These are phyloP conservation scores for Yponomeuta sedellus DNA, from an alignment of 2,888 invertebrate species.

Conservation along the genomic window DNA sequence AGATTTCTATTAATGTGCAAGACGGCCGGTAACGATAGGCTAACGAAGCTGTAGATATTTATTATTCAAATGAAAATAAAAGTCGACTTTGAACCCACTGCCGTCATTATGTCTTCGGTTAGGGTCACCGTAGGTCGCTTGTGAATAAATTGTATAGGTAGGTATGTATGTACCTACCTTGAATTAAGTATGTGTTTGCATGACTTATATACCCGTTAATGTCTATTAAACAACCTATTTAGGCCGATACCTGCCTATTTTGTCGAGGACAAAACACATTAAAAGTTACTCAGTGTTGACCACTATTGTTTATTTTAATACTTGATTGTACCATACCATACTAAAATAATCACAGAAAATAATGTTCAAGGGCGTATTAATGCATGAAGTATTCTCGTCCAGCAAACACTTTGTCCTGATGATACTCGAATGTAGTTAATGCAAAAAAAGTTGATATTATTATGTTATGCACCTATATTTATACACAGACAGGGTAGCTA, in stretches of 20 bases:
- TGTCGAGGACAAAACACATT: background rate
- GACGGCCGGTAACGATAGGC: no score
- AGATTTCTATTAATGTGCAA: background rate
- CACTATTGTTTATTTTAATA: no score
- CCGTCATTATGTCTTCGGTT: conserved; percentile 2
- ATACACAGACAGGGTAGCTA: no score
- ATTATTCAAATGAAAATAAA: conserved; percentile 2
- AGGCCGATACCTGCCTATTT: background rate
- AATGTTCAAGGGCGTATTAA: no score
- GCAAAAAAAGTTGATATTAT: no score
- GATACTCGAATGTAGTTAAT: no score
- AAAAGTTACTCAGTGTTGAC: background rate
- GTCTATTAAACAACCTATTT: background rate
- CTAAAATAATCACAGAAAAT: no score
- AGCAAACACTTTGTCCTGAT: no score
- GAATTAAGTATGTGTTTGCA: conserved; percentile 8
- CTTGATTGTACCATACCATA: no score
- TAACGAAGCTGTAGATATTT: background rate
- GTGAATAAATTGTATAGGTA: conserved; percentile 7
- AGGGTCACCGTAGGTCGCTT: conserved; percentile 9
- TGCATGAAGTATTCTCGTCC: no score
- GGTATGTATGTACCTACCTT: conserved; percentile 3
- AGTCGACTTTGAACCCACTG: conserved; percentile 21
- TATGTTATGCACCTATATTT: no score
- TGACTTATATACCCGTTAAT: background rate